Evolutionary conservation across 1,140 invertebrate species (phyloP).

Genomic region (Pseudoatta argentina): DNA sequence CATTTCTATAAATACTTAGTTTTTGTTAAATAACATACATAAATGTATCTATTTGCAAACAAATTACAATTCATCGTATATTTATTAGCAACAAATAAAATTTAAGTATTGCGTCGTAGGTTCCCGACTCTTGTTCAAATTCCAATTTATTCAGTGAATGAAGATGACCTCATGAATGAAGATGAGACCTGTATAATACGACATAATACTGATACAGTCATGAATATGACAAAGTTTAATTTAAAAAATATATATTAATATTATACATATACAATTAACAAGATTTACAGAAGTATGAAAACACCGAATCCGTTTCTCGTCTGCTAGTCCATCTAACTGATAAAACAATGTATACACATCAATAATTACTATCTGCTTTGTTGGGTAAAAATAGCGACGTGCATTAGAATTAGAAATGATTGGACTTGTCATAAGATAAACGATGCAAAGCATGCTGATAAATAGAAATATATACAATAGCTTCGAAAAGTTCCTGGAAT

Average conservation of each 20-base stretch:
- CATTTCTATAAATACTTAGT: neutral
- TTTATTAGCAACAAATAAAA: neutral
- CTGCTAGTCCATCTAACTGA: neutral
- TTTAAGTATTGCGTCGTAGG: conserved; percentile 6
- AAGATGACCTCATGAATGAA: neutral
- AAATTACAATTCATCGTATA: neutral
- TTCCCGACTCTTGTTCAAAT: neutral
- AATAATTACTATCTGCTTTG: conserved; percentile 14
- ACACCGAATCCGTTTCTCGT: conserved; percentile 28
- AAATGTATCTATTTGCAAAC: neutral
- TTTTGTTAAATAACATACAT: neutral
- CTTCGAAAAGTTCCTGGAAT: conserved; percentile 25
- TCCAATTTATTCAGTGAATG: conserved; percentile 29
- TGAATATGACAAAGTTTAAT: neutral
- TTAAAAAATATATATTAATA: conserved; percentile 6
- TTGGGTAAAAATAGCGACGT: neutral
- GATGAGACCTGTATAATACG: conserved; percentile 9
- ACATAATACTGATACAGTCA: neutral
- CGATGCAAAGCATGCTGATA: conserved; percentile 15
- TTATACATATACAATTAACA: neutral
- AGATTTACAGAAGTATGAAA: conserved; percentile 7
- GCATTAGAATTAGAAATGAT: conserved; percentile 6
- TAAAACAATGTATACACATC: conserved; percentile 14
- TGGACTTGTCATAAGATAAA: neutral
- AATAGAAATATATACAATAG: neutral